phyloP scores from a whole-genome alignment of 2,888 invertebrate genomes.

The Atethmia centrago region DNA sequence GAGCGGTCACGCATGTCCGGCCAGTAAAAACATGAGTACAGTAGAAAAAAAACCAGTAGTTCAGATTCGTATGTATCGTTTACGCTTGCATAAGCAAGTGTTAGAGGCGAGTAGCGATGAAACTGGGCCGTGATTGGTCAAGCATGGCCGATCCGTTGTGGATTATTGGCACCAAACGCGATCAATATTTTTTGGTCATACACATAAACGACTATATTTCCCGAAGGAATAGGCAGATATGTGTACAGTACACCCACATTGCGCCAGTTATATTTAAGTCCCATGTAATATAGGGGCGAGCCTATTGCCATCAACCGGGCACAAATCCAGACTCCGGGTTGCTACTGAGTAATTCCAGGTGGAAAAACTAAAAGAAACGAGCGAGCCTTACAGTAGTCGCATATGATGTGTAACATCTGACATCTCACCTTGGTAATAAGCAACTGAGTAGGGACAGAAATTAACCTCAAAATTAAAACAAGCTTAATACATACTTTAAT shows the following conservation, averaged over 20 bases:
- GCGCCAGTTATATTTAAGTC: background rate
- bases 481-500: too few species aligned
- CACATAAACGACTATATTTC: background rate
- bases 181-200: background rate
- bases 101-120: conserved; percentile 44
- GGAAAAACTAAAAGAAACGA: too few species aligned
- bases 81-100: conserved; percentile 59
- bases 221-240: background rate
- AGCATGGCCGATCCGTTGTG: conserved; percentile 54
- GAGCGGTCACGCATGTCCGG: conserved; percentile 65
- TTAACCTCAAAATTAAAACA: too few species aligned
- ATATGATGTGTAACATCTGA: too few species aligned
- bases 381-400: too few species aligned
- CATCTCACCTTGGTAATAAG: too few species aligned
- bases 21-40: conserved; percentile 59
- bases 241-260: too few species aligned
- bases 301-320: too few species aligned
- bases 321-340: background rate
- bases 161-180: conserved; percentile 37
- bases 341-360: background rate
- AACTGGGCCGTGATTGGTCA: conserved; percentile 50
- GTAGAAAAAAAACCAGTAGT: conserved; percentile 57
- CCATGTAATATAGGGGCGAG: background rate
- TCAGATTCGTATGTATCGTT: conserved; percentile 56
- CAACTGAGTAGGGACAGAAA: too few species aligned